Base-by-base conservation (phyloP, 2,113 vertebrate genomes). In the Siniperca chuatsi region DNA sequence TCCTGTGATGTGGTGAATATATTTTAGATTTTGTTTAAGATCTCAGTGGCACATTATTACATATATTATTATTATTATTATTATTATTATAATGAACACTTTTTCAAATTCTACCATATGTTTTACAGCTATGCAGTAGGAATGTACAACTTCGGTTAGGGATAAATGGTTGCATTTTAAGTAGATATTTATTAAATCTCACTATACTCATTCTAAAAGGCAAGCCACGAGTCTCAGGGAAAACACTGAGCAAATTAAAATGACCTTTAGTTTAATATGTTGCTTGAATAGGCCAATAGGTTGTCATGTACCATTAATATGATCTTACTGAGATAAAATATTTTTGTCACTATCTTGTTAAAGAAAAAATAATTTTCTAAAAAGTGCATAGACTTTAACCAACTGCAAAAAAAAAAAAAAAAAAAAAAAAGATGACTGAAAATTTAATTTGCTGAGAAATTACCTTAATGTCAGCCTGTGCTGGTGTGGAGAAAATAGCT, bases 371-470 rank as follows among this genome's bases (percentile, higher is more conserved):
- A 33, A n/a, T 40, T 48, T 55, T 57, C 4, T 4, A 29, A 57
- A 62, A 76, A 61, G 48, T 60, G 21, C 20, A 65, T n/a, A 1
- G 46, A 55, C 74, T 62, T 9, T 55, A 66, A 65, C 44, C 52
- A 54, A 62, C 60, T 29, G 40, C 7, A 44, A 71, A 21, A 29
- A 42, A 71, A 72, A 16, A 75, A 29, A 71, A 72, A 16, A 75
- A 29, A 71, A 78, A 48, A 60, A 71, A 72, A 16, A 75, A 29
- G 69, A 65, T 42, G 52, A 75, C 48, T 70, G 65, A 69, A 72
- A 61, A 76, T 81, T 48, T 66, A 15, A 86, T 89, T 86, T 87
- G 50, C 57, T 4, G 29, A 40, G 15, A 83, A 87, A 87, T 89
- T 60, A 77, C 60, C 48, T 87, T 55, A 79, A 76, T 86, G 80